These are phyloP conservation scores for Papilio machaon DNA, from an alignment of 1,140 invertebrate species.

Conservation along the genomic window DNA sequence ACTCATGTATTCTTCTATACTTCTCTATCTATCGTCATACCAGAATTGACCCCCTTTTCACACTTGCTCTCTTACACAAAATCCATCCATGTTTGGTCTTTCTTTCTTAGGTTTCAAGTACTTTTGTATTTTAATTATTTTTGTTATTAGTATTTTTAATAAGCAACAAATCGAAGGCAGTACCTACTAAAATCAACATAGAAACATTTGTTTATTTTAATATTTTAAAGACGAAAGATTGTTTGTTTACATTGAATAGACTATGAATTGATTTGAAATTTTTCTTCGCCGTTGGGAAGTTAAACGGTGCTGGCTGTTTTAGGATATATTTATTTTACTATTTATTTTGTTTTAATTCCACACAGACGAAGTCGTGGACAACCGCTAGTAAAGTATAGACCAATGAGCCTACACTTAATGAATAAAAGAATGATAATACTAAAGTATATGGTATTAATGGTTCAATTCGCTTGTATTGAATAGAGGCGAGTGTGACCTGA, in stretches of 20 bases:
- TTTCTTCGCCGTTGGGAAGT: too few relatives aligned
- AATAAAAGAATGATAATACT: neutral
- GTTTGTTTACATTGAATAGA: too few relatives aligned
- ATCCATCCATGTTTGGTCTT: neutral
- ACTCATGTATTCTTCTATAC: neutral
- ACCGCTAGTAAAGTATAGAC: neutral
- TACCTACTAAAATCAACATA: too few relatives aligned
- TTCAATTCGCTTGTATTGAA: neutral
- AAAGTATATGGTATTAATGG: neutral
- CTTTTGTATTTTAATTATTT: neutral
- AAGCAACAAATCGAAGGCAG: neutral
- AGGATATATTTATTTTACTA: too few relatives aligned
- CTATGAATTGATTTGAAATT: too few relatives aligned
- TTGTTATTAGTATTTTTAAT: neutral
- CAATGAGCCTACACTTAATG: neutral
- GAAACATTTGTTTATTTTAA: too few relatives aligned
- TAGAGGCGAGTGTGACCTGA: constrained; percentile 38
- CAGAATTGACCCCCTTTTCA: neutral
- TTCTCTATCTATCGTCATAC: neutral
- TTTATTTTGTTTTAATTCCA: too few relatives aligned
- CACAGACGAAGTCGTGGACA: too few relatives aligned
- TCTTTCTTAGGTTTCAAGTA: neutral
- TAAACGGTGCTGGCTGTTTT: too few relatives aligned
- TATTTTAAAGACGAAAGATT: too few relatives aligned
- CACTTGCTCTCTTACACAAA: neutral